Percentiles rank a stretch among this genome's conserved stretches.
Conservation (phyloP, 2,797 vertebrate species). For the Alectoris magna region DNA sequence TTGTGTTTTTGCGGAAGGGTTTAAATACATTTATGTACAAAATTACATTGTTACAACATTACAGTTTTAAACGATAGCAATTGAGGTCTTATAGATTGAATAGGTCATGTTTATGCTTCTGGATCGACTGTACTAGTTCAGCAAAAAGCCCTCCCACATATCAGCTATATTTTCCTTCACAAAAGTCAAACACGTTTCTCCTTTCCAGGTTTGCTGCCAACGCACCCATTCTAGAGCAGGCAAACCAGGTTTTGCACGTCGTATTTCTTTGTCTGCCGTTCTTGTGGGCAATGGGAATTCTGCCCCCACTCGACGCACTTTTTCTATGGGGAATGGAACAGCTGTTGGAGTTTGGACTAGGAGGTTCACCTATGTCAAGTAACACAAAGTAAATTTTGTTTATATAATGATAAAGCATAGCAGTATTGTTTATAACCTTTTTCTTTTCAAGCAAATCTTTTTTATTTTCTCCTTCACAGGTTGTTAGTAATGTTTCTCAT, state of each 20-base stretch:
- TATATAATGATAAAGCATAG: constrained; percentile 4
- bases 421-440: constrained; percentile 15
- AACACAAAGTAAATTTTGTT: constrained; percentile 87
- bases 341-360: constrained; percentile 91
- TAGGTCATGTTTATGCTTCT: neutral
- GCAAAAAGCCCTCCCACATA: neutral
- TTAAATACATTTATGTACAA: no score
- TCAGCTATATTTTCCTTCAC: constrained; percentile 13
- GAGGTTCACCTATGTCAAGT: constrained; percentile 95
- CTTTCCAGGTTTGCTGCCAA: constrained; percentile 86
- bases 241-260: constrained; percentile 93
- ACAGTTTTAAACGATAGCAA: neutral
- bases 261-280: constrained; percentile 93
- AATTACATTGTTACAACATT: no score
- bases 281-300: constrained; percentile 93
- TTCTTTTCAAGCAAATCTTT: constrained; percentile 69
- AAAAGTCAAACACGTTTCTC: constrained; percentile 64
- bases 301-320: constrained; percentile 93
- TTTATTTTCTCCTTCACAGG: constrained; percentile 81
- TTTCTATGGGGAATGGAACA: constrained; percentile 97
- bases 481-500: constrained; percentile 91
- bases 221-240: constrained; percentile 86
- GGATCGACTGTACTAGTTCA: neutral
- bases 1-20: no score
- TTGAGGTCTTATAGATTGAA: neutral